Base-by-base conservation (phyloP, 2,888 invertebrate genomes). In the Saturnia pavonia region DNA sequence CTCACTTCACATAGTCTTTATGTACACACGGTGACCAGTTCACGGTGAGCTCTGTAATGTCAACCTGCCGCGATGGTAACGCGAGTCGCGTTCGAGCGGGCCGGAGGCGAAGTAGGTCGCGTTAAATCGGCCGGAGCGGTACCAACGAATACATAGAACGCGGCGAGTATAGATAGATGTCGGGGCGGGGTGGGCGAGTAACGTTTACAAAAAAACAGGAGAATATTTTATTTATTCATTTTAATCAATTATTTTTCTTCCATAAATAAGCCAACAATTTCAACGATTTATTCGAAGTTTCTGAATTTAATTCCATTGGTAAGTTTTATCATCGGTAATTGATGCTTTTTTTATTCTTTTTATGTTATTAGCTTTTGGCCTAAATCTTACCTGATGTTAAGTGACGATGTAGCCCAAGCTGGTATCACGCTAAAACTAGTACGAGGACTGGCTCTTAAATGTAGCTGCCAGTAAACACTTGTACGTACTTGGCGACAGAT, bases 71-170 rank as follows among this genome's bases (percentile, higher is more conserved):
- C 86, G 84, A 85, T 82, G 81, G 81, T 81, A 80, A 78, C 72
- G 82, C 80, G 77, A 76, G 80, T 81, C 82, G 78, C 82, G 73
- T 78, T 79, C 79, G 75, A 73, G 76, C 72, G 76, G 77, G 88
- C 85, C 88, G 88, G 86, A 84, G 83, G 80, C 75, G 78, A 77
- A 84, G 86, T 82, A 80, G 90, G 76, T 88, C 91, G 86, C 75
- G 78, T 75, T 78, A 77, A 72, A 78, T 78, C 89, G 91, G 94
- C 76, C 89, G 88, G 82, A 89, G 91, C 92, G 92, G 91, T 92
- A 92, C 91, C 88, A 88, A 89, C 91, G 89, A 90, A 92, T 92
- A 93, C 91, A 94, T 92, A 92, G 90, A 89, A 87, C 80, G 77
- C 84, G 81, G 85, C 85, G 85, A 82, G 87, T 88, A 84, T 90